Evolutionary conservation across 2,888 invertebrate species (phyloP), one percentile per base, ranked within the genome.

Genomic region (Linnaemya tessellans): DNA sequence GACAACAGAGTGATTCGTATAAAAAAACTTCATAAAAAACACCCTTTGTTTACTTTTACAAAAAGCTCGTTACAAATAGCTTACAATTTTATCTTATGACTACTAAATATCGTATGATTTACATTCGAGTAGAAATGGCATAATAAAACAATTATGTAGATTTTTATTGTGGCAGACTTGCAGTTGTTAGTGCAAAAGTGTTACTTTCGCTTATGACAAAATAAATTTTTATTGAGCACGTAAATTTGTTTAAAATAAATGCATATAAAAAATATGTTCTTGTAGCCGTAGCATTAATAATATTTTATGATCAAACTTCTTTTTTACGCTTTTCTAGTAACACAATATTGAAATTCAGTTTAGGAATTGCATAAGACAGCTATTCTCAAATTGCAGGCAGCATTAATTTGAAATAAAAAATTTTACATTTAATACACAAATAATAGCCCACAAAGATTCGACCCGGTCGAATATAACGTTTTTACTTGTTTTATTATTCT

Each of bases 221-320:
- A 46, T 43, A 67, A 56, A 73, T 43, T 65, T 58, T 58, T 67
- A 56, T 74, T 43, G 60, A 74, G 46, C 56, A 65, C 56, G 54
- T 65, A 80, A 70, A 80, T 60, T 18, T 54, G 15, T 54, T 49
- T 38, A 15, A 65, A 15, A 65, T 67, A 67, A 4, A 13, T 46
- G 15, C 30, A 38, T 38, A 54, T n/a, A 38, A n/a, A 25, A 51
- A 43, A 73, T 25, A 20, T 43, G 65, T 58, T 38, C 13, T 65
- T 9, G n/a, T 56, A 71, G 71, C 38, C 49, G 41, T 60, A 62
- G 65, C 71, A 83, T 74, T 67, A 74, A 80, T 80, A 73, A 74
- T 49, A 67, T 80, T 80, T 80, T 80, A 80, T 74, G 74, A 67
- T 67, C 67, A 67, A 67, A 73, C 25, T 80, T 80, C 64, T 62